These are phyloP conservation scores for Drosophila koepferae DNA, from an alignment of 2,888 invertebrate species.

Conservation along the genomic window DNA sequence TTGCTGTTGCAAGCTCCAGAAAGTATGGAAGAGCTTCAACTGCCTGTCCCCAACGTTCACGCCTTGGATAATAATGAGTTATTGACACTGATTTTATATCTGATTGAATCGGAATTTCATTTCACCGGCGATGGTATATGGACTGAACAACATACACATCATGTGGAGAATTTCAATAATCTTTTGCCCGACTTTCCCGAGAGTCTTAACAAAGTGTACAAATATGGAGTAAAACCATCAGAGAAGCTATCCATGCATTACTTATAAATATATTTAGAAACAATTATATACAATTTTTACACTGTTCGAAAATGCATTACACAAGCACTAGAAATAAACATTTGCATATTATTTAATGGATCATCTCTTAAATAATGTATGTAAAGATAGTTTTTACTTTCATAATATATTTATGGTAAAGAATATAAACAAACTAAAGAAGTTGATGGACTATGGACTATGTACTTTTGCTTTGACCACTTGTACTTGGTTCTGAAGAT, in stretches of 20 bases:
- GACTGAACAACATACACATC: slow-evolving; percentile 85
- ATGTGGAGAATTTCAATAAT: slow-evolving; percentile 84
- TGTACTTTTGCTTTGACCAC: background rate
- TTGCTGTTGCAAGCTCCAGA: slow-evolving; percentile 64
- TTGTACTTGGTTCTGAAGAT: background rate
- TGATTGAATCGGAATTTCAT: slow-evolving; percentile 90
- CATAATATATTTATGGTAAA: background rate
- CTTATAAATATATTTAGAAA: slow-evolving; percentile 30
- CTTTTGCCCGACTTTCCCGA: slow-evolving; percentile 84
- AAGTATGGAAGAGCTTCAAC: slow-evolving; percentile 69
- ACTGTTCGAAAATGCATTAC: background rate
- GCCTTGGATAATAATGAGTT: slow-evolving; percentile 86
- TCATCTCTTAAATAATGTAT: background rate
- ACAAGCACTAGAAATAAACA: background rate
- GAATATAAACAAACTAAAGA: no score
- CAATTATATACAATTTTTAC: background rate
- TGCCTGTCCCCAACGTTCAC: slow-evolving; percentile 72
- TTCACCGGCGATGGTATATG: slow-evolving; percentile 92
- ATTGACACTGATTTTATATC: slow-evolving; percentile 89
- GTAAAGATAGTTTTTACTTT: background rate
- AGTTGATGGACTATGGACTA: background rate
- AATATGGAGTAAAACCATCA: slow-evolving; percentile 80
- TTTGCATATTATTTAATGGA: no score
- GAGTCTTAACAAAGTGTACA: slow-evolving; percentile 79
- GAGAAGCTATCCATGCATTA: slow-evolving; percentile 50